phyloP scores from a whole-genome alignment of 2,888 invertebrate genomes.

The Pardosa pseudoannulata region DNA sequence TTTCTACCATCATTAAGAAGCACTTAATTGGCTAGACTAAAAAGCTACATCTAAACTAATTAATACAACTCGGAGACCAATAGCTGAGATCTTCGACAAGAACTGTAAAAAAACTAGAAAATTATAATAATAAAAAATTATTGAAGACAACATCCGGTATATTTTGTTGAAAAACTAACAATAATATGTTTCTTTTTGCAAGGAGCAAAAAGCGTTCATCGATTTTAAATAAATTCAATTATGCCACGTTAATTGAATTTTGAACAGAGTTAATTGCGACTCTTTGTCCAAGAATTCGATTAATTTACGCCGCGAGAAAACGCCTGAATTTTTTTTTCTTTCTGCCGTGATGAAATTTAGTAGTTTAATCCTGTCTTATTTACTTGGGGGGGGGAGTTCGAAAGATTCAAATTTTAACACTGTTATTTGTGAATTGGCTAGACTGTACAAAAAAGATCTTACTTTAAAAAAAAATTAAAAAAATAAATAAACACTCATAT shows the following conservation, averaged over 20 bases:
- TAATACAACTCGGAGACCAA: neutral
- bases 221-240: slow-evolving; percentile 63
- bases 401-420: no score
- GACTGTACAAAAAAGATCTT: no score
- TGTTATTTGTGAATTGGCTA: no score
- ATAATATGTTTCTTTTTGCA: neutral
- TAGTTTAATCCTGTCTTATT: neutral
- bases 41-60: neutral
- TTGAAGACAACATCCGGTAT: neutral
- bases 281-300: slow-evolving; percentile 60
- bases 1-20: neutral
- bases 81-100: no score
- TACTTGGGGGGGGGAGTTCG: no score
- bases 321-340: slow-evolving; percentile 26
- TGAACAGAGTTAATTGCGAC: slow-evolving; percentile 51
- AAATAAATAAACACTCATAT: no score
- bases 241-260: slow-evolving; percentile 48
- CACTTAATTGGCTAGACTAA: neutral
- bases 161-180: neutral
- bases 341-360: neutral
- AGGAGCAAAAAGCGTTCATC: slow-evolving; percentile 8
- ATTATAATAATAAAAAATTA: neutral
- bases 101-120: no score
- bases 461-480: no score
- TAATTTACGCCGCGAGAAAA: slow-evolving; percentile 28